A percentile compares a stretch with the other conserved stretches of the same genome.
Conservation (phyloP, 2,888 invertebrate species). For the Trypoxylon attenuatum region DNA sequence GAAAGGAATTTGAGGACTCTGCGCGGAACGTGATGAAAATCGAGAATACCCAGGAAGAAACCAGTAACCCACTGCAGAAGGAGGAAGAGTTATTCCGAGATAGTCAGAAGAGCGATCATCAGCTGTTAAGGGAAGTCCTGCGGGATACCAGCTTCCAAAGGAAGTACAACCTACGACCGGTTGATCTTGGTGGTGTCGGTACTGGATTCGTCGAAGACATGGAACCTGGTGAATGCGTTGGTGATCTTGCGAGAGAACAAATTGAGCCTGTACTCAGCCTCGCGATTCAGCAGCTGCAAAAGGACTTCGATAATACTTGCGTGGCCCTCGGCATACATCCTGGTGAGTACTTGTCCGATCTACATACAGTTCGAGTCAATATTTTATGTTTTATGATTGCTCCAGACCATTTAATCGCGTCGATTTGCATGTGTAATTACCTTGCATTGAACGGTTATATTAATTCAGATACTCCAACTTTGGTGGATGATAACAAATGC, state of each 20-base stretch:
- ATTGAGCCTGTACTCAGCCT: slow-evolving; percentile 89
- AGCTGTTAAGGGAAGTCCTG: slow-evolving; percentile 86
- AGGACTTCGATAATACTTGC: slow-evolving; percentile 90
- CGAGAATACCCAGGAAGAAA: slow-evolving; percentile 54
- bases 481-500: not conserved
- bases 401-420: not conserved
- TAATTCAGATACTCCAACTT: not conserved
- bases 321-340: slow-evolving; percentile 90
- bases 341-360: slow-evolving; percentile 78
- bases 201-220: slow-evolving; percentile 77
- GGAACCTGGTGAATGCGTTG: slow-evolving; percentile 81
- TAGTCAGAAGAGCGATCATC: slow-evolving; percentile 77
- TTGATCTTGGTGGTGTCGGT: slow-evolving; percentile 80
- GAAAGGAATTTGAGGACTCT: slow-evolving; percentile 30
- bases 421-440: not conserved
- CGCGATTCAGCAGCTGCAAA: slow-evolving; percentile 90
- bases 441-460: not conserved
- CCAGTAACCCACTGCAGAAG: slow-evolving; percentile 70
- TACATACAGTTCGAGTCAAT: slow-evolving; percentile 16
- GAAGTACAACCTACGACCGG: slow-evolving; percentile 87
- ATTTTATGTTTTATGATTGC: not conserved
- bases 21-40: slow-evolving; percentile 36
- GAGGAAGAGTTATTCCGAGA: slow-evolving; percentile 64
- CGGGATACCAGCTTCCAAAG: slow-evolving; percentile 91
- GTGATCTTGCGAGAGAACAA: slow-evolving; percentile 81